Evolutionary conservation across 2,888 invertebrate species (phyloP).

Genomic region (Tetragnatha montana): DNA sequence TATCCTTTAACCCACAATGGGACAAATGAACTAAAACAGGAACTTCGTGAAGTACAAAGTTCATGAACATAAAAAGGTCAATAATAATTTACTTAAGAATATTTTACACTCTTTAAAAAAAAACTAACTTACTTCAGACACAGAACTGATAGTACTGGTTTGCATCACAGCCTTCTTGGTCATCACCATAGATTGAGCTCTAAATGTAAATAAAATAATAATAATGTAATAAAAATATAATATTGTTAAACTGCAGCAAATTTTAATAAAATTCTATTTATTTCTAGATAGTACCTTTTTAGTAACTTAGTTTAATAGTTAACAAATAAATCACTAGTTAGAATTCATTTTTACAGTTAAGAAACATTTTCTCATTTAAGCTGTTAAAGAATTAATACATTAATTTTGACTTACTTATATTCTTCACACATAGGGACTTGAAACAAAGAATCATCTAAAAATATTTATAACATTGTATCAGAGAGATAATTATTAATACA

Average conservation of each 20-base stretch:
- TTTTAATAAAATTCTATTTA: no score
- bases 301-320: no score
- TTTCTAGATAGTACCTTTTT: no score
- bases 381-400: not conserved
- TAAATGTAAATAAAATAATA: not conserved
- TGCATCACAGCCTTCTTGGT: slow-evolving; percentile 63
- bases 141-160: slow-evolving; percentile 59
- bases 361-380: not conserved
- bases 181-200: slow-evolving; percentile 69
- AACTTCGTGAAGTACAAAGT: no score
- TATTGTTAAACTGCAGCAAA: no score
- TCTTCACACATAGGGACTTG: slow-evolving; percentile 10
- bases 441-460: slow-evolving; percentile 30
- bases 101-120: no score
- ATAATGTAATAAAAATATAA: no score
- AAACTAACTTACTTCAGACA: slow-evolving; percentile 45
- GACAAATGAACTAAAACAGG: no score
- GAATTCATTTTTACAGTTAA: not conserved
- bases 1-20: no score
- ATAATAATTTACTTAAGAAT: no score
- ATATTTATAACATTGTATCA: no score
- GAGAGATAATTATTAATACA: not conserved
- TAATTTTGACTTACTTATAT: slow-evolving; percentile 33
- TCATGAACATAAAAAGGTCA: no score
- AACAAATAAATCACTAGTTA: not conserved